A percentile compares a stretch with the other conserved stretches of the same genome.
Evolutionary conservation across 2,888 invertebrate species (phyloP).

Genomic region (Parnassius apollo): DNA sequence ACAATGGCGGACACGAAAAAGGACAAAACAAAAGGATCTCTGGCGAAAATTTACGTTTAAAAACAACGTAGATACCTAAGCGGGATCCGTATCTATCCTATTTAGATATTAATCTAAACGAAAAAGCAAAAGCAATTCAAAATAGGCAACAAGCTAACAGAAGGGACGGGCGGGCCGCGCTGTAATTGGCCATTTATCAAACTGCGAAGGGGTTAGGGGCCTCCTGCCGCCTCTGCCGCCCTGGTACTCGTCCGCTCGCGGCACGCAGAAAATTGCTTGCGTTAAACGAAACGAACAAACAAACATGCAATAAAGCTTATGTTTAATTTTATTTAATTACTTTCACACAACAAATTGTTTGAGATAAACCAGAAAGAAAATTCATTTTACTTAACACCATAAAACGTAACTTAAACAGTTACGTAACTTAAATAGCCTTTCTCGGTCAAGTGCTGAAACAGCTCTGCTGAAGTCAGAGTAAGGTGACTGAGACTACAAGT

Average conservation of each 20-base stretch:
- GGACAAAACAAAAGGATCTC: slow-evolving; percentile 54
- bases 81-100: slow-evolving; percentile 81
- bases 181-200: slow-evolving; percentile 83
- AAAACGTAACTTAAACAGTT: background rate
- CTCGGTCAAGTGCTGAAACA: background rate
- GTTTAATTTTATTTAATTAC: slow-evolving; percentile 33
- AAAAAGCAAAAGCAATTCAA: slow-evolving; percentile 81
- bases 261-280: slow-evolving; percentile 40
- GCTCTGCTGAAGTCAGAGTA: too few relatives aligned
- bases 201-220: slow-evolving; percentile 80
- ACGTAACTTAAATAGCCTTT: background rate
- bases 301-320: slow-evolving; percentile 33
- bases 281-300: slow-evolving; percentile 45
- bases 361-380: too few relatives aligned
- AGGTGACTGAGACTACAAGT: too few relatives aligned
- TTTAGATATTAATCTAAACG: slow-evolving; percentile 82
- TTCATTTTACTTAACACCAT: too few relatives aligned
- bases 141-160: slow-evolving; percentile 82
- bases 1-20: slow-evolving; percentile 64
- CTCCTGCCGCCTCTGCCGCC: slow-evolving; percentile 64
- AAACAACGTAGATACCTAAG: slow-evolving; percentile 80
- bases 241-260: slow-evolving; percentile 50
- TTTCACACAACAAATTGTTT: slow-evolving; percentile 27
- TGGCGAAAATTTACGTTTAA: slow-evolving; percentile 77
- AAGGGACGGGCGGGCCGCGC: slow-evolving; percentile 73